Evolutionary conservation across 2,797 vertebrate species (phyloP).

Genomic region (Poeciliopsis gracilis): DNA sequence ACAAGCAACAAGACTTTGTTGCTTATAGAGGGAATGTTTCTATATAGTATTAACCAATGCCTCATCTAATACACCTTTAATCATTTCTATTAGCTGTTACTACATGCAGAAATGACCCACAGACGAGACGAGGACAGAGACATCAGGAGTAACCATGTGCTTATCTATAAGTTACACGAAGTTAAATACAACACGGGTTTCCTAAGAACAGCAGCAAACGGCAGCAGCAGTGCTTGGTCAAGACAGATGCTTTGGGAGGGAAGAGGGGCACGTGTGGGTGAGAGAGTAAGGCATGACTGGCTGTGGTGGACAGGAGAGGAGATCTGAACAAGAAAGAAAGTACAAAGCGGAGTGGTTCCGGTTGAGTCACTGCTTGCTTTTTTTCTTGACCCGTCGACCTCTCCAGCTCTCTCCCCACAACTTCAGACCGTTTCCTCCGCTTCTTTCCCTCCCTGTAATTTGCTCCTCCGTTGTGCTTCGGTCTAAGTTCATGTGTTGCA

Average conservation of each 20-base stretch:
- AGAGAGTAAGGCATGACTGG: conserved; percentile 76
- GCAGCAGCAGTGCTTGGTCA: conserved; percentile 60
- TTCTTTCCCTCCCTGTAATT: conserved; percentile 10
- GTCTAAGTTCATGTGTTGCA: conserved; percentile 74
- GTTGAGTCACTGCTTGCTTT: conserved; percentile 10
- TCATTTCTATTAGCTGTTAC: conserved; percentile 33
- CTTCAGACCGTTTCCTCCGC: conserved; percentile 8
- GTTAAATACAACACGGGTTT: conserved; percentile 45
- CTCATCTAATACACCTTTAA: conserved; percentile 29
- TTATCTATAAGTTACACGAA: conserved; percentile 44
- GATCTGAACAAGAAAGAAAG: conserved; percentile 35
- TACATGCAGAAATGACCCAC: conserved; percentile 56
- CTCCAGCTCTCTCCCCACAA: conserved; percentile 23
- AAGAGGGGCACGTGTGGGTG: conserved; percentile 40
- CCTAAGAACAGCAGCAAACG: conserved; percentile 51
- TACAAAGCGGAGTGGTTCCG: conserved; percentile 13
- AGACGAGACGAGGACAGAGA: conserved; percentile 38
- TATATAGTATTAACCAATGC: conserved; percentile 30
- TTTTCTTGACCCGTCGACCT: conserved; percentile 13
- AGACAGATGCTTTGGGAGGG: conserved; percentile 44
- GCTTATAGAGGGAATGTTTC: conserved; percentile 46
- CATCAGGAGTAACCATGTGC: conserved; percentile 59
- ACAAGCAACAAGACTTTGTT: neutral
- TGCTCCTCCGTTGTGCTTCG: conserved; percentile 14
- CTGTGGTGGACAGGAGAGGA: conserved; percentile 45